Conservation (phyloP, 2,113 vertebrate species). For the Sylvilagus bachmani region DNA sequence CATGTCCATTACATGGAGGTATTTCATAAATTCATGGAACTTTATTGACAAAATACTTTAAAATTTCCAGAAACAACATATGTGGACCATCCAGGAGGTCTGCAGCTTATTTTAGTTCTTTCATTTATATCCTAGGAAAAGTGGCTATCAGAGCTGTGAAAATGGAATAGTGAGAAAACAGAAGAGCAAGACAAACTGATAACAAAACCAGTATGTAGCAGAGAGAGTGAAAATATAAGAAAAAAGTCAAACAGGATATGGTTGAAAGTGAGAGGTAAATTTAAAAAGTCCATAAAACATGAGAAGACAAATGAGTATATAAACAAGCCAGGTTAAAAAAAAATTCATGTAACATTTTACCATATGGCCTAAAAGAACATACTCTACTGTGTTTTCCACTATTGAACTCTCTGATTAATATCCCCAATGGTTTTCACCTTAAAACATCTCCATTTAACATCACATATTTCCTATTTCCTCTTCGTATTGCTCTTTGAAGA, state of each 20-base stretch:
- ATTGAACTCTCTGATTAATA: not conserved
- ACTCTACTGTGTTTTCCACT: not conserved
- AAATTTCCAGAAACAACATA: not conserved
- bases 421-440: not conserved
- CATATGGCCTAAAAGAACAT: not conserved
- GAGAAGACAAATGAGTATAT: not conserved
- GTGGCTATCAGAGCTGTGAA: not conserved
- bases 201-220: not conserved
- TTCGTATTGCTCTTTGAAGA: not conserved
- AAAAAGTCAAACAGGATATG: not conserved
- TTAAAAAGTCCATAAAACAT: not conserved
- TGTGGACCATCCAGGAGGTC: not conserved
- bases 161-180: not conserved
- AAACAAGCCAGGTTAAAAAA: not conserved
- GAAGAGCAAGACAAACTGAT: not conserved
- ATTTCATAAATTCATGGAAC: not conserved
- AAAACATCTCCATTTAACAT: not conserved
- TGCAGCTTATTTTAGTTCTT: not conserved
- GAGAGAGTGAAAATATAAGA: constrained; percentile 16
- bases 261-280: not conserved
- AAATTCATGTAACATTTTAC: not conserved
- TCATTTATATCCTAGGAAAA: not conserved
- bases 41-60: not conserved
- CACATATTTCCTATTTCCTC: not conserved
- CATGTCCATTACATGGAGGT: not conserved